Evolutionary conservation across 2,888 invertebrate genomes (phyloP).

Genomic region (Dolichomitus sp.): DNA sequence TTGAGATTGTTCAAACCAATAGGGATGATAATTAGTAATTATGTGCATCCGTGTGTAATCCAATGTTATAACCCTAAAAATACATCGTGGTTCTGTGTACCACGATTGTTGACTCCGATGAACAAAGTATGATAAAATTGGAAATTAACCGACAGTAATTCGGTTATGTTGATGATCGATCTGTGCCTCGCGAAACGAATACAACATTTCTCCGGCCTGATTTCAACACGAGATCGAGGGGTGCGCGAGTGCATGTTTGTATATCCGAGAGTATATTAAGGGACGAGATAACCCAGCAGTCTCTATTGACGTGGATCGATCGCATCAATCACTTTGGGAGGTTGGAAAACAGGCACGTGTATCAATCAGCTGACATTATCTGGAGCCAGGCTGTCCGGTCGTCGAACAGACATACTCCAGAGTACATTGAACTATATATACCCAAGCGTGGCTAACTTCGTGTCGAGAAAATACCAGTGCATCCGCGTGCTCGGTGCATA

Average conservation of each 20-base stretch:
- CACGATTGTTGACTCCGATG: background rate
- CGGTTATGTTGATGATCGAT: slow-evolving; percentile 26
- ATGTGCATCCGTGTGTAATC: slow-evolving; percentile 60
- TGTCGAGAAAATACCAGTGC: background rate
- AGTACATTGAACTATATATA: background rate
- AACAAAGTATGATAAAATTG: background rate
- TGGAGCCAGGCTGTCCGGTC: slow-evolving; percentile 56
- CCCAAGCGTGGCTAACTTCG: background rate
- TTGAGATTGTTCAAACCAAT: slow-evolving; percentile 82
- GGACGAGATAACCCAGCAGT: slow-evolving; percentile 79
- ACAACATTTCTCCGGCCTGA: slow-evolving; percentile 30
- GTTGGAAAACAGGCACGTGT: slow-evolving; percentile 79
- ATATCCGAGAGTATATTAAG: slow-evolving; percentile 45
- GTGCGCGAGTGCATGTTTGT: slow-evolving; percentile 23
- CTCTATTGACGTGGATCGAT: slow-evolving; percentile 84
- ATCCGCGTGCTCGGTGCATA: background rate
- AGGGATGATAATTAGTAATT: slow-evolving; percentile 84
- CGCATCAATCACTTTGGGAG: slow-evolving; percentile 81
- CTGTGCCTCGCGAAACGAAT: slow-evolving; percentile 36
- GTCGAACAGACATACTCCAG: slow-evolving; percentile 36
- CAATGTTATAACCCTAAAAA: slow-evolving; percentile 34
- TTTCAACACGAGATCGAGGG: slow-evolving; percentile 40
- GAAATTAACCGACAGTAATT: slow-evolving; percentile 15
- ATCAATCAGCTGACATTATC: slow-evolving; percentile 83
- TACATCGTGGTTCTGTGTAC: background rate